Conservation (phyloP, 2,113 vertebrate genomes). For the Pollimyrus isidori region DNA sequence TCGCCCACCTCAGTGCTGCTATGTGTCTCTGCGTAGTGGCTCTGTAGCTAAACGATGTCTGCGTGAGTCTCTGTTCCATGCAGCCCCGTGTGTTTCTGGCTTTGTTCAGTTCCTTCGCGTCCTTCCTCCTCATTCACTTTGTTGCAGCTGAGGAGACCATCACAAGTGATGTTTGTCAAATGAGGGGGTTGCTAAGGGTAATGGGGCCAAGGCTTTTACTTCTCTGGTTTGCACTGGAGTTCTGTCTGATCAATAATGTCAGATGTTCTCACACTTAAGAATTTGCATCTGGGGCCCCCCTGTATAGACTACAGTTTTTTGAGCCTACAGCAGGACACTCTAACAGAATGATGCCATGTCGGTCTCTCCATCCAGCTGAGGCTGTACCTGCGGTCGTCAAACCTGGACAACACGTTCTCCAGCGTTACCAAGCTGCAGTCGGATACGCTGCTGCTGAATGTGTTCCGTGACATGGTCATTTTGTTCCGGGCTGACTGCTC, state of each 20-base stretch:
- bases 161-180: neutral
- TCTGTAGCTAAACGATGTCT: neutral
- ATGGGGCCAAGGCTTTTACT: neutral
- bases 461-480: constrained; percentile 87
- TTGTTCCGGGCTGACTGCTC: constrained; percentile 91
- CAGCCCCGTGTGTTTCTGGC: neutral
- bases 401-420: constrained; percentile 93
- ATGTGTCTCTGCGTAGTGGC: neutral
- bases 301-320: neutral
- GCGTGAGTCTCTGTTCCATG: neutral
- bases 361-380: constrained; percentile 64
- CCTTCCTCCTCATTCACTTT: neutral
- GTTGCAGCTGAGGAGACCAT: neutral
- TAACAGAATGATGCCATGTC: neutral
- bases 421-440: constrained; percentile 84
- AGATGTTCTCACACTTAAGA: neutral
- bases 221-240: neutral
- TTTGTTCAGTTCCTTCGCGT: neutral
- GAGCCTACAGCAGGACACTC: neutral
- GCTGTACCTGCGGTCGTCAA: constrained; percentile 84
- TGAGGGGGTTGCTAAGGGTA: neutral
- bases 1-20: neutral
- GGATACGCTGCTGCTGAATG: constrained; percentile 83
- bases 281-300: neutral
- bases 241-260: neutral